Conservation (phyloP, 2,797 vertebrate species). For the Rallus crepitans region DNA sequence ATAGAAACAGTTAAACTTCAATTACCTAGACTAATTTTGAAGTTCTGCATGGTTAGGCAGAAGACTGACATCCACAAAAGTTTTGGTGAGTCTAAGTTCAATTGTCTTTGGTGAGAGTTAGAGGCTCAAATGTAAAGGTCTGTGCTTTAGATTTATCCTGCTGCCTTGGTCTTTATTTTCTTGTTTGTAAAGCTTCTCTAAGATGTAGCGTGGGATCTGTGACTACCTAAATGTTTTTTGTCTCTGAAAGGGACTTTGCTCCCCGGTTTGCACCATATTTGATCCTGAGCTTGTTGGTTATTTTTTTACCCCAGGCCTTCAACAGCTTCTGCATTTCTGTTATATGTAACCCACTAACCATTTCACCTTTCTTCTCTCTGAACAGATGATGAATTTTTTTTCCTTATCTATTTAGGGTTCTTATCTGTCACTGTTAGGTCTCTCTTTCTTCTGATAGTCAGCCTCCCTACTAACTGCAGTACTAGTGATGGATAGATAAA, state of each 20-base stretch:
- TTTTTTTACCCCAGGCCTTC: neutral
- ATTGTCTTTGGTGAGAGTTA: neutral
- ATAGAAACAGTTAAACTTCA: neutral
- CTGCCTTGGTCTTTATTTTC: neutral
- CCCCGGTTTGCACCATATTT: neutral
- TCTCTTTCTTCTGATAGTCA: neutral
- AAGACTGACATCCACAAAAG: neutral
- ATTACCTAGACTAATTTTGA: neutral
- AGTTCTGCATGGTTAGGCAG: neutral
- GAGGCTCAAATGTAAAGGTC: neutral
- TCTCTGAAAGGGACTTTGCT: neutral
- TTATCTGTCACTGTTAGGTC: fast-evolving
- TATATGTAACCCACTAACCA: neutral
- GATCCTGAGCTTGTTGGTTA: neutral
- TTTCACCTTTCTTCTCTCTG: neutral
- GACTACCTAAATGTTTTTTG: neutral
- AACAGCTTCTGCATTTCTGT: neutral
- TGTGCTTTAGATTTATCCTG: neutral
- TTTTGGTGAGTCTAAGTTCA: neutral
- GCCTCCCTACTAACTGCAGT: neutral
- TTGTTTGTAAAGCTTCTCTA: neutral
- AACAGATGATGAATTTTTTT: neutral
- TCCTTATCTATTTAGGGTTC: neutral
- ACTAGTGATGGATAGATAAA: neutral
- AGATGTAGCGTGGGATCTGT: neutral